Conservation (phyloP, 2,113 vertebrate genomes). For the Emydocephalus ijimae region DNA sequence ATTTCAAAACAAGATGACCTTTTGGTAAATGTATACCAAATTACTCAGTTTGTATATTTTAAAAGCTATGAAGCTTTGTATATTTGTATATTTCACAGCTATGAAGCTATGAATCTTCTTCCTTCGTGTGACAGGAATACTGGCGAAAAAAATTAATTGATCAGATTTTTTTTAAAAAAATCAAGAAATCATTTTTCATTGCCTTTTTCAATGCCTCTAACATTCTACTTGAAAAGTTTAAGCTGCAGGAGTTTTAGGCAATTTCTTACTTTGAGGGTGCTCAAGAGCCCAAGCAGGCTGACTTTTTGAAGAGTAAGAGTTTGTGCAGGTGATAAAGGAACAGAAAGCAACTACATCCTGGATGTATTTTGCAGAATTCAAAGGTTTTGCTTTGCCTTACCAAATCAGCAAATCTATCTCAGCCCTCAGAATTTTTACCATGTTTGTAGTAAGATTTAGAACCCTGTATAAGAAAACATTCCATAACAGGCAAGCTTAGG, state of each 20-base stretch:
- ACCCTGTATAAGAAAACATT: neutral
- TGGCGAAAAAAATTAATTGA: neutral
- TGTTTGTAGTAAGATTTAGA: neutral
- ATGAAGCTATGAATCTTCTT: neutral
- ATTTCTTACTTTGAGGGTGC: neutral
- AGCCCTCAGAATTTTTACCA: neutral
- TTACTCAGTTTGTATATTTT: neutral
- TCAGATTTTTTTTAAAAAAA: neutral
- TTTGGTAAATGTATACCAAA: neutral
- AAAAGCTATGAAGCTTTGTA: neutral
- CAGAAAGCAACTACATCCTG: neutral
- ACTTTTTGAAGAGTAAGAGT: neutral
- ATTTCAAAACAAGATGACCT: neutral
- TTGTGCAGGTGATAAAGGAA: neutral
- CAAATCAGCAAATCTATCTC: neutral
- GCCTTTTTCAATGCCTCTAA: neutral
- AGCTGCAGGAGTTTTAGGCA: neutral
- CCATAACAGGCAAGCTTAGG: neutral
- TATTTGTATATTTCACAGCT: too few species aligned
- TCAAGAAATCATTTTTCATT: neutral
- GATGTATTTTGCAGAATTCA: neutral
- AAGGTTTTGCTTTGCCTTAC: neutral
- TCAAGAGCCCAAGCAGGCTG: neutral
- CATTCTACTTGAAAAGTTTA: neutral
- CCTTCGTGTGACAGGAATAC: neutral